Base-by-base conservation (phyloP, 2,797 vertebrate genomes). In the Hafferia zeledoni region DNA sequence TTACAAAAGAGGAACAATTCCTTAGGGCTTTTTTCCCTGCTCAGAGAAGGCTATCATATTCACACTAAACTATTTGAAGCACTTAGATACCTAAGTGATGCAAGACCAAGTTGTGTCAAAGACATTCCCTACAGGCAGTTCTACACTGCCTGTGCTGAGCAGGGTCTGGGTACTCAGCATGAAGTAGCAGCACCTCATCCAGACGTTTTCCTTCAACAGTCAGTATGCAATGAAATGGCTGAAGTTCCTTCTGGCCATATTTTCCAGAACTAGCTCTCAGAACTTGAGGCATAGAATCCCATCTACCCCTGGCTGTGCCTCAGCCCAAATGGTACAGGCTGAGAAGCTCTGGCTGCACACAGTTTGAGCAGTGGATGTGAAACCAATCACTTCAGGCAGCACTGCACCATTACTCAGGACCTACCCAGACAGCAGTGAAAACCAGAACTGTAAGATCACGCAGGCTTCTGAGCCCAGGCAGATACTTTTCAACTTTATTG, bases 251-350 rank as follows among this genome's bases (percentile, higher is more conserved):
- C 65, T 39, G 24, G 39, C 4, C 17, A 1, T 50, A 24, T 82
- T 59, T 96, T 67, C 39, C 44, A 76, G 31, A 93, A 76, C 27
- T 75, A 71, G 39, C 28, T 69, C 78, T 37, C 59, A 78, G 39
- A 72, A 82, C 37, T 43, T 31, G 14, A 83, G 8, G 41, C 16
- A 69, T 4, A 61, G 41, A 11, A 13, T 46, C 8, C 25, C 52
- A 74, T 22, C 18, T 15, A 35, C 5, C 11, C 18, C 61, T 46
- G 39, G n/a, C 69, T 91, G 53, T 76, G 33, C 44, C 19, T 76
- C 72, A 57, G 43, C 59, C 22, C 1, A 0, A 68, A 60, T 1
- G 3, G 31, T 33, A 19, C 13, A 11, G 10, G 47, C 37, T 17
- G 27, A 86, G 72, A 53, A 52, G 46, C 35, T 83, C 17, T 50